Percentiles rank a stretch among this genome's conserved stretches.
Conservation (phyloP, 2,888 invertebrate genomes). For the Leptinotarsa rubiginosa region DNA sequence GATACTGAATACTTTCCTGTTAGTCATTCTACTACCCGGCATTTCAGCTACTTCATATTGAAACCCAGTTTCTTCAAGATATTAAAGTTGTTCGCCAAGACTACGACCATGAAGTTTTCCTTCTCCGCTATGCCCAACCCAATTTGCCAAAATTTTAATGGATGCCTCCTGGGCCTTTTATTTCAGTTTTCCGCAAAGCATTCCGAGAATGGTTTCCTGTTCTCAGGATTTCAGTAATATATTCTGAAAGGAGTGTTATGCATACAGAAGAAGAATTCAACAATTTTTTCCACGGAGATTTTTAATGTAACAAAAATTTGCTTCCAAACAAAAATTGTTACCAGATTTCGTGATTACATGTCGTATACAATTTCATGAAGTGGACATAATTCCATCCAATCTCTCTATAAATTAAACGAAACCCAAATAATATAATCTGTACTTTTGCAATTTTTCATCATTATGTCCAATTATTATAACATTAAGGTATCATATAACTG, state of each 20-base stretch:
- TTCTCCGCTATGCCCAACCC: constrained; percentile 20
- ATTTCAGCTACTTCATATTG: constrained; percentile 33
- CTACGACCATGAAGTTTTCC: constrained; percentile 21
- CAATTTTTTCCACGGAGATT: not conserved
- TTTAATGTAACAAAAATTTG: not conserved
- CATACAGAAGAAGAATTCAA: not conserved
- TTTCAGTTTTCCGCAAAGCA: constrained; percentile 26
- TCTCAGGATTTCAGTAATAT: not conserved
- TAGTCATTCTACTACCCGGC: constrained; percentile 24
- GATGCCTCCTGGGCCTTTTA: constrained; percentile 31
- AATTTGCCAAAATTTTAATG: constrained; percentile 32
- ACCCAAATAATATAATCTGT: not conserved
- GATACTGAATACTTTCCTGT: constrained; percentile 36
- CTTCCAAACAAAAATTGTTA: not conserved
- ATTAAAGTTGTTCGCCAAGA: constrained; percentile 1
- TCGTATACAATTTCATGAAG: not conserved
- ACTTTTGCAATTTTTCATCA: not conserved
- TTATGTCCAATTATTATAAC: constrained; percentile 16
- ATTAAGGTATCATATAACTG: constrained; percentile 13
- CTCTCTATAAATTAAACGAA: not conserved
- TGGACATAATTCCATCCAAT: not conserved
- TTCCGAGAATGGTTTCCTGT: constrained; percentile 10
- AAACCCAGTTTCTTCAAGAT: constrained; percentile 29
- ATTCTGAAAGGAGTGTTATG: not conserved
- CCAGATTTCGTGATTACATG: not conserved